Conservation (phyloP, 2,888 invertebrate species). For the Aleiodes leptofemur region DNA sequence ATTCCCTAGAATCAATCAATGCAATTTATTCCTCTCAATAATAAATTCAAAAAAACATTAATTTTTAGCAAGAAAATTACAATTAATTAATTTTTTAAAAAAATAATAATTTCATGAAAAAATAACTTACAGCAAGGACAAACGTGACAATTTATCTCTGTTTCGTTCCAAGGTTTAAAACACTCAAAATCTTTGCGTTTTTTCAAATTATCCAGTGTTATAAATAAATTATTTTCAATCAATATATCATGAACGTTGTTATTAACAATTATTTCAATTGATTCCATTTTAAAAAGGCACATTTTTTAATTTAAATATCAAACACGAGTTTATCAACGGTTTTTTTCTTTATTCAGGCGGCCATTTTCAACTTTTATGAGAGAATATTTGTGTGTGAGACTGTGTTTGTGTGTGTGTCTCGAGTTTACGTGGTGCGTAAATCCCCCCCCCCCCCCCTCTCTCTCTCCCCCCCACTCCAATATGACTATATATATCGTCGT, state of each 20-base stretch:
- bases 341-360: slow-evolving; percentile 63
- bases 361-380: slow-evolving; percentile 62
- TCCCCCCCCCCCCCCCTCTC: no score
- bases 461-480: no score
- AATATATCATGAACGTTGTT: slow-evolving; percentile 54
- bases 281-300: slow-evolving; percentile 66
- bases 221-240: slow-evolving; percentile 46
- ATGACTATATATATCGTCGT: no score
- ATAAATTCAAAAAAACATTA: no score
- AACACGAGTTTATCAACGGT: slow-evolving; percentile 53
- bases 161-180: slow-evolving; percentile 52
- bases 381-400: neutral
- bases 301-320: slow-evolving; percentile 55
- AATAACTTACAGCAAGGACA: slow-evolving; percentile 64
- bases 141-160: slow-evolving; percentile 61
- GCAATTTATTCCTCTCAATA: neutral
- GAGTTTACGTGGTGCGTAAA: slow-evolving; percentile 7
- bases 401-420: neutral
- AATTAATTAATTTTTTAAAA: no score
- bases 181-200: slow-evolving; percentile 49
- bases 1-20: no score
- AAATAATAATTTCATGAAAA: slow-evolving; percentile 20
- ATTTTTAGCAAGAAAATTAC: no score
- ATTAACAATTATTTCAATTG: slow-evolving; percentile 57
- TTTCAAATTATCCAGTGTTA: slow-evolving; percentile 45